Conservation (phyloP, 2,888 invertebrate genomes). For the Trachelus stipa region DNA sequence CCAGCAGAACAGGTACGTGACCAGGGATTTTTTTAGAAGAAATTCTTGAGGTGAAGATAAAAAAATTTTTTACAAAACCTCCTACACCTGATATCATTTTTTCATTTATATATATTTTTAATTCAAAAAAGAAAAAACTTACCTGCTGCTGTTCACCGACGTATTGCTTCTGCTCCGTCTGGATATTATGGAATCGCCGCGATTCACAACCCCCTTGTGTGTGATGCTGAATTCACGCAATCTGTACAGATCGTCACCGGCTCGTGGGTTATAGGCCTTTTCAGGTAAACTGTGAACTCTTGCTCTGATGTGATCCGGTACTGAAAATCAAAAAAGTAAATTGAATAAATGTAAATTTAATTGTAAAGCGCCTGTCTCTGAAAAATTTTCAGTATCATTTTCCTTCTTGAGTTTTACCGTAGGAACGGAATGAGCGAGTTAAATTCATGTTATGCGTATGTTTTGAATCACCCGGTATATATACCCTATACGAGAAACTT, state of each 20-base stretch:
- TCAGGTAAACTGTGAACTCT: slow-evolving; percentile 88
- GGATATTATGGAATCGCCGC: slow-evolving; percentile 90
- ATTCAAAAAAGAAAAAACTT: slow-evolving; percentile 43
- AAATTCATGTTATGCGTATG: background rate
- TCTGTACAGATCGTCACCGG: slow-evolving; percentile 86
- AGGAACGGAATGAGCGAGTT: too few relatives aligned
- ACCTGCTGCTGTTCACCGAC: slow-evolving; percentile 86
- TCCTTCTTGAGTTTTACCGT: too few relatives aligned
- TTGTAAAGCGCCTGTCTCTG: too few relatives aligned
- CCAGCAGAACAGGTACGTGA: too few relatives aligned
- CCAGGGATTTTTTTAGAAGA: too few relatives aligned
- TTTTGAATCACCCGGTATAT: background rate
- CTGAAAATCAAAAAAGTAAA: slow-evolving; percentile 65
- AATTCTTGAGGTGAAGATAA: too few relatives aligned
- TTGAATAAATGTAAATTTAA: background rate
- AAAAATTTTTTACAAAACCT: too few relatives aligned
- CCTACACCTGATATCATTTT: background rate
- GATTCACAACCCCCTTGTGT: slow-evolving; percentile 89
- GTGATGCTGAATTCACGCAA: slow-evolving; percentile 88
- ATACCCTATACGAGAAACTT: background rate
- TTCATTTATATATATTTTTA: background rate
- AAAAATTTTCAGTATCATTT: background rate
- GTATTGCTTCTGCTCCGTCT: slow-evolving; percentile 87
- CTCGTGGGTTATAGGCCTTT: slow-evolving; percentile 86
- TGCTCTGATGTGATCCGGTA: slow-evolving; percentile 85